Evolutionary conservation across 2,113 vertebrate species (phyloP), one percentile per base, ranked within the genome.

Genomic region (Myxocyprinus asiaticus): DNA sequence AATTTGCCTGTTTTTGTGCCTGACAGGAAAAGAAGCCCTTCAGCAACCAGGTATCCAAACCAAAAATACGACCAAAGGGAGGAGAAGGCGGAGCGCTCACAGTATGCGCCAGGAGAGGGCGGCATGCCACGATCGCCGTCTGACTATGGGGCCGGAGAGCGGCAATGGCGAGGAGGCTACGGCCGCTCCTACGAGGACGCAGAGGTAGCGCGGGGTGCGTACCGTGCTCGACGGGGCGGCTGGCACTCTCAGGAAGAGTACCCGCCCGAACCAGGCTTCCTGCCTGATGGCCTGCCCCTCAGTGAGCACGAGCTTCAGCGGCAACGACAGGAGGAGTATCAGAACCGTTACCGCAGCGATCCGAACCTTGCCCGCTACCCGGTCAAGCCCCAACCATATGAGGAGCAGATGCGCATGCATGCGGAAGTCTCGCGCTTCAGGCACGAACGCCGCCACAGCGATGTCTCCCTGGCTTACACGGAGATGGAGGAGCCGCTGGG

Each of bases 331-430:
- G 96, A 98, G 84, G 97, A 98, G 84, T 97, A 97, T 86, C 97
- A 99, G 89, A 89, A 96, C 0, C 96, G 97, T 42, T 98, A 99
- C 74, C 92, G 96, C 79, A 98, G 97, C 10, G 98, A 99, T 84
- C 98, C 98, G 12, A 99, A 99, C 87, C 89, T 99, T 94, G 98
- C 98, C 64, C 95, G 97, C 61, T 99, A 99, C 43, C 98, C 98
- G 0, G 96, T 98, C 45, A 98, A 98, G 87, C 96, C 96, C 0
- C 98, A 99, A 81, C 97, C 97, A 0, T 99, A 98, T 0, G 98
- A 99, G 85, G 97, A 99, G 83, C 97, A 99, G 90, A 99, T 99
- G 98, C 96, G 96, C 5, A 98, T 99, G 86, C 96, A 98, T 0
- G 97, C 96, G 0, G 96, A 99, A 88, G 96, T 99, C 86, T 98